phyloP scores from a whole-genome alignment of 2,888 invertebrate genomes.

The Acrobasis consociella region DNA sequence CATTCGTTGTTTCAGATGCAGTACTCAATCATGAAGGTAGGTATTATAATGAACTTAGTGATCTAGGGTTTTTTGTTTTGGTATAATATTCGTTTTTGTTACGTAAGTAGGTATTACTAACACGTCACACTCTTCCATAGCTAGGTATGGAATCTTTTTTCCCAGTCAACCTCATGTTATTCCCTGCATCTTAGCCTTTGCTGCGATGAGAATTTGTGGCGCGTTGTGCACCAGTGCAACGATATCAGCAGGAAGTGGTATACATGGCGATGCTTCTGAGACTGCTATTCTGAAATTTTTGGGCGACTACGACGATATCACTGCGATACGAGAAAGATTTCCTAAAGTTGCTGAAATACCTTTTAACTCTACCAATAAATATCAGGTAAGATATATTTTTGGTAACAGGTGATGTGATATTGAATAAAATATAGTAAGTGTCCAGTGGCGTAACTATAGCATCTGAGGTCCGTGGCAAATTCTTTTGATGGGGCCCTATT shows the following conservation, averaged over 20 bases:
- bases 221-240: slow-evolving; percentile 98
- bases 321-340: slow-evolving; percentile 88
- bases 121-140: too few relatives aligned
- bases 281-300: slow-evolving; percentile 93
- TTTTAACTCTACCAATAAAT: slow-evolving; percentile 97
- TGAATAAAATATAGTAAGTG: too few relatives aligned
- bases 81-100: too few relatives aligned
- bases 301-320: slow-evolving; percentile 86
- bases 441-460: too few relatives aligned
- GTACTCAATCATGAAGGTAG: slow-evolving; percentile 5
- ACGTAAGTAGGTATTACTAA: too few relatives aligned
- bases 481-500: too few relatives aligned
- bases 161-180: background rate
- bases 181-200: slow-evolving; percentile 81
- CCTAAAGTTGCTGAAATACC: slow-evolving; percentile 95
- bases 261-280: slow-evolving; percentile 95
- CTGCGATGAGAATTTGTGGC: slow-evolving; percentile 93
- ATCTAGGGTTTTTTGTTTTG: background rate
- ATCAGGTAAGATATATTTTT: slow-evolving; percentile 80
- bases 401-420: too few relatives aligned
- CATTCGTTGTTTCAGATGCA: slow-evolving; percentile 13
- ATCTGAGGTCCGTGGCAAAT: too few relatives aligned
- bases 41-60: background rate
- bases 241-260: slow-evolving; percentile 90
- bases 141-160: too few relatives aligned